A percentile compares a stretch with the other conserved stretches of the same genome.
Evolutionary conservation across 2,113 vertebrate genomes (phyloP).

Genomic region (Aptenodytes patagonicus): DNA sequence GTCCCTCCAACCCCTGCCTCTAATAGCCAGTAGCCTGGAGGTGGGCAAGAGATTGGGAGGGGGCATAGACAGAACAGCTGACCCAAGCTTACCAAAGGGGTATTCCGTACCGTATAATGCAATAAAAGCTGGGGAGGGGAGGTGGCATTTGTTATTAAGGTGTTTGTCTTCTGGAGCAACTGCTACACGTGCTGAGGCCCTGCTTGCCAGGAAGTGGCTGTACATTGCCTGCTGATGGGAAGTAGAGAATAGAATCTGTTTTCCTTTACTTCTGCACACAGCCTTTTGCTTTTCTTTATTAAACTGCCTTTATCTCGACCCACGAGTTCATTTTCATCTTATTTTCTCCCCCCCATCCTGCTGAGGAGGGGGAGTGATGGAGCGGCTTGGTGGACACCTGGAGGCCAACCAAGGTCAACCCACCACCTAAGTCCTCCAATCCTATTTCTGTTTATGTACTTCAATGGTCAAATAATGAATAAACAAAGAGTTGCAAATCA

Average conservation of each 20-base stretch:
- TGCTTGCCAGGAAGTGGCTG: background rate
- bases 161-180: background rate
- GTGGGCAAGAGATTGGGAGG: background rate
- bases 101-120: background rate
- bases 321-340: background rate
- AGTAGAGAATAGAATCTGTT: background rate
- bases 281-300: background rate
- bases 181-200: background rate
- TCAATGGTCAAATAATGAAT: background rate
- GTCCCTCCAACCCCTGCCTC: background rate
- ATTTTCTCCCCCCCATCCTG: background rate
- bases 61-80: background rate
- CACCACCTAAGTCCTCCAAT: accelerated
- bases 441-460: background rate
- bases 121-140: background rate
- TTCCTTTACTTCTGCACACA: background rate
- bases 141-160: background rate
- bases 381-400: background rate
- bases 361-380: background rate
- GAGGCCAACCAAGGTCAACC: background rate
- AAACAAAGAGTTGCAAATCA: background rate
- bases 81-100: background rate
- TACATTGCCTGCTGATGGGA: background rate
- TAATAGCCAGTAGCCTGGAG: background rate
- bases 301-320: background rate